Percentiles rank a stretch among this genome's conserved stretches.
phyloP scores from a whole-genome alignment of 2,113 vertebrate species.

The Saimiri boliviensis region DNA sequence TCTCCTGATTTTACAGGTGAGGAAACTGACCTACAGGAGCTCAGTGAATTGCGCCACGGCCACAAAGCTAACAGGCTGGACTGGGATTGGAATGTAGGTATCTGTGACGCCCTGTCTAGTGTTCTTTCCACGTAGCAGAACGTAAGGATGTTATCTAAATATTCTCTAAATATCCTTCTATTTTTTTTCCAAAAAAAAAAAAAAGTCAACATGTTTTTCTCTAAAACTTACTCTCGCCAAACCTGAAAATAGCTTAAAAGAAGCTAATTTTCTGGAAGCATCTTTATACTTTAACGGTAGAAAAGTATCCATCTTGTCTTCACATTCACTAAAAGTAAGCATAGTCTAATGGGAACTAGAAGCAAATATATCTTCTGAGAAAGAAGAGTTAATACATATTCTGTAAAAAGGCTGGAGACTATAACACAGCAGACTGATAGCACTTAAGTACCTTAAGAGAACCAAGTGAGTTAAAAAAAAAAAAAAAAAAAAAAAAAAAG shows the following conservation, averaged over 20 bases:
- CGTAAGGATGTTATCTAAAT: not conserved
- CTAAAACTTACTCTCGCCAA: not conserved
- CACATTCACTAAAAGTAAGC: slow-evolving; percentile 7
- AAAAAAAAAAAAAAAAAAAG: not conserved
- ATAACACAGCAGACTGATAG: not conserved
- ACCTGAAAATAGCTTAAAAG: not conserved
- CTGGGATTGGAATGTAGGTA: not conserved
- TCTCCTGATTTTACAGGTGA: not conserved
- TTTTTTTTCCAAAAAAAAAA: not conserved
- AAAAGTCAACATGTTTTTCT: not conserved
- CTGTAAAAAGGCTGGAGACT: not conserved
- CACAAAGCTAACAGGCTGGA: not conserved
- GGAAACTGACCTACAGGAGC: not conserved
- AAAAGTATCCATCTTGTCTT: not conserved
- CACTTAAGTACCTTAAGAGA: not conserved
- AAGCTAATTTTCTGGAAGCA: not conserved
- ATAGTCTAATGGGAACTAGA: slow-evolving; percentile 48
- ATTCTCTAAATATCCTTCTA: not conserved
- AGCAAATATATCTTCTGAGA: slow-evolving; percentile 19
- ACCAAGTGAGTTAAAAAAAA: not conserved
- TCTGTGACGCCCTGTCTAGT: not conserved
- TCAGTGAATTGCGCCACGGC: not conserved
- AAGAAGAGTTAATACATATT: slow-evolving; percentile 12
- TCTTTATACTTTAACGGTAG: not conserved
- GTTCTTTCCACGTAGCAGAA: not conserved